Percentiles rank a stretch among this genome's conserved stretches.
phyloP scores from a whole-genome alignment of 2,888 invertebrate species.

The Busseola fusca region DNA sequence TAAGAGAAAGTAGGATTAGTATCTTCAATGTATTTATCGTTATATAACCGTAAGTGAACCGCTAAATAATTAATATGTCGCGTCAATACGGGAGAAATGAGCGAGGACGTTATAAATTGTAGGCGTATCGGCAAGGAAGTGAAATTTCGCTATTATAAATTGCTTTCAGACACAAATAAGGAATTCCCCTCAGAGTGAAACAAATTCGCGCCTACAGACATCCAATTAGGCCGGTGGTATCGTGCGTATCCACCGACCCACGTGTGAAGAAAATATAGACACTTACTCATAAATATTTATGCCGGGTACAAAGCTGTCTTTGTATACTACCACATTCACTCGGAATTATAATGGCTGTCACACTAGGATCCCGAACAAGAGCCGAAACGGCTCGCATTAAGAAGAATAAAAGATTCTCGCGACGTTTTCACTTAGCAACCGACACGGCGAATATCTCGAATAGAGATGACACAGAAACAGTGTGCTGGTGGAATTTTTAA shows the following conservation, averaged over 20 bases:
- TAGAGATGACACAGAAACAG: conserved; percentile 81
- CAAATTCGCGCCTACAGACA: conserved; percentile 83
- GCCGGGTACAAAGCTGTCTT: conserved; percentile 84
- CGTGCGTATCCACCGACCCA: conserved; percentile 87
- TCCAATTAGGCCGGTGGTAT: conserved; percentile 84
- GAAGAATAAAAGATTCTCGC: conserved; percentile 83
- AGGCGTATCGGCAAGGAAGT: conserved; percentile 57
- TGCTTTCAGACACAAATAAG: conserved; percentile 70
- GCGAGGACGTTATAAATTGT: conserved; percentile 49
- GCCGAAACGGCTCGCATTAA: conserved; percentile 86
- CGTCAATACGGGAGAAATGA: conserved; percentile 55
- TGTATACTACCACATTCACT: conserved; percentile 86
- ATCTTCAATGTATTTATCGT: conserved; percentile 81
- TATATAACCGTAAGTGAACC: conserved; percentile 75
- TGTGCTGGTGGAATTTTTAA: conserved; percentile 73
- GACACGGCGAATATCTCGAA: conserved; percentile 80
- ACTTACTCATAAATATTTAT: conserved; percentile 88
- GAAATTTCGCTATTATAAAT: conserved; percentile 68
- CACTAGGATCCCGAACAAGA: conserved; percentile 86
- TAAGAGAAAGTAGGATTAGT: conserved; percentile 88
- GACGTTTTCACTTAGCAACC: conserved; percentile 85
- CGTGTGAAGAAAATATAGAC: conserved; percentile 86
- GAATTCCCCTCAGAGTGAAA: conserved; percentile 77
- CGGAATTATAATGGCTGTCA: conserved; percentile 88
- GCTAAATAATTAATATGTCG: conserved; percentile 53